Evolutionary conservation across 2,113 vertebrate species (phyloP), one percentile per base, ranked within the genome.

Genomic region (Struthio camelus): DNA sequence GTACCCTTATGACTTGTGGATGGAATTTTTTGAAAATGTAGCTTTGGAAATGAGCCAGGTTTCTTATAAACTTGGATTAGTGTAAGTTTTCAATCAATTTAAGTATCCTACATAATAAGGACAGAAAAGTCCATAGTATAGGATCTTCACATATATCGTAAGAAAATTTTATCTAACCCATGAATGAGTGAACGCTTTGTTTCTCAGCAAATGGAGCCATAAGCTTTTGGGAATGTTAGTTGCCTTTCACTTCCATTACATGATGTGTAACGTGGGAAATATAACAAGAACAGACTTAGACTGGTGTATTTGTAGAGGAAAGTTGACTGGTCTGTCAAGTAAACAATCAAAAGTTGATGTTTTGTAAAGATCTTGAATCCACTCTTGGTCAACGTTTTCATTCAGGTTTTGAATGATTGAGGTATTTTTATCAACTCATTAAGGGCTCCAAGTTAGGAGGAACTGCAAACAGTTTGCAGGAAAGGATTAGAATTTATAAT

Each of bases 181-280:
- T 8, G 11, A 19, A 2, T 36, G 24, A 59, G 28, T 42, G 36
- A 79, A 14, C 53, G 42, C 34, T 80, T 85, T 75, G 9, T 77
- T 79, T 76, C 73, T 72, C 58, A 79, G 56, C 32, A 81, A 67
- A 84, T 8, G 1, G 17, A 42, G 8, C 27, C 19, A 28, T 65
- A 56, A 67, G 62, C n/a, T 28, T 87, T 54, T 84, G 69, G 27
- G 34, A 51, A 15, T 72, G 19, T 32, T 14, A 12, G 0, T 62
- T 80, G 38, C 53, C n/a, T 65, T 94, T 82, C 11, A 12, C 23
- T 94, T 85, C 36, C 22, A 3, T 75, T 84, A 28, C 14, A 6
- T 0, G 0, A 50, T 72, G 32, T 38, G 14, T 72, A 76, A 44
- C 5, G 2, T 15, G 0, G 0, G 34, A 81, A 34, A 54, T 70